phyloP scores from a whole-genome alignment of 2,113 vertebrate genomes.

The Synchiropus splendidus region DNA sequence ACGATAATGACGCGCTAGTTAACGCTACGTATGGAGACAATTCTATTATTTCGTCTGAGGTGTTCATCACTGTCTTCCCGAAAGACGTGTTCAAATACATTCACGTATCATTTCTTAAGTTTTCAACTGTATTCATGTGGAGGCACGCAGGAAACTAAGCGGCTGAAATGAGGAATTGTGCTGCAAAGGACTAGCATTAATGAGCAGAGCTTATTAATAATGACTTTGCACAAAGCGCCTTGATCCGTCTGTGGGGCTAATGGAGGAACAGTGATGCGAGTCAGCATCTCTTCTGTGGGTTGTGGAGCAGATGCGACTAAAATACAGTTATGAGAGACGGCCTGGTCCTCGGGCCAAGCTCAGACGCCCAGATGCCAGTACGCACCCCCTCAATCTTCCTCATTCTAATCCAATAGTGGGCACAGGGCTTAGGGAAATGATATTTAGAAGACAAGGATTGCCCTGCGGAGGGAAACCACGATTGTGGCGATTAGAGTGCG shows the following conservation, averaged over 20 bases:
- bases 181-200: no score
- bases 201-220: conserved; percentile 3
- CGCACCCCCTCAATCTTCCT: conserved; percentile 34
- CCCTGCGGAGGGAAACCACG: conserved; percentile 55
- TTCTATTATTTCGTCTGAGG: no score
- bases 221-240: neutral
- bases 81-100: no score
- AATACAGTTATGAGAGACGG: conserved; percentile 38
- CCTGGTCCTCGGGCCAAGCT: conserved; percentile 43
- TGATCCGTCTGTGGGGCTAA: conserved; percentile 41
- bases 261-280: conserved; percentile 19
- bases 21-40: no score
- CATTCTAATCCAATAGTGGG: conserved; percentile 61
- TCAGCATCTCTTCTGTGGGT: conserved; percentile 36
- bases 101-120: no score
- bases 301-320: conserved; percentile 44
- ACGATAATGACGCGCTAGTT: no score
- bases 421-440: conserved; percentile 56
- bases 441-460: conserved; percentile 62
- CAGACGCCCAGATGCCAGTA: conserved; percentile 51
- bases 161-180: no score
- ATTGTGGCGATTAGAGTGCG: conserved; percentile 54
- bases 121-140: no score
- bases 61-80: no score
- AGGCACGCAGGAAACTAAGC: neutral